A percentile compares a stretch with the other conserved stretches of the same genome.
Evolutionary conservation across 2,113 vertebrate species (phyloP).

Genomic region (Larimichthys polyactis): DNA sequence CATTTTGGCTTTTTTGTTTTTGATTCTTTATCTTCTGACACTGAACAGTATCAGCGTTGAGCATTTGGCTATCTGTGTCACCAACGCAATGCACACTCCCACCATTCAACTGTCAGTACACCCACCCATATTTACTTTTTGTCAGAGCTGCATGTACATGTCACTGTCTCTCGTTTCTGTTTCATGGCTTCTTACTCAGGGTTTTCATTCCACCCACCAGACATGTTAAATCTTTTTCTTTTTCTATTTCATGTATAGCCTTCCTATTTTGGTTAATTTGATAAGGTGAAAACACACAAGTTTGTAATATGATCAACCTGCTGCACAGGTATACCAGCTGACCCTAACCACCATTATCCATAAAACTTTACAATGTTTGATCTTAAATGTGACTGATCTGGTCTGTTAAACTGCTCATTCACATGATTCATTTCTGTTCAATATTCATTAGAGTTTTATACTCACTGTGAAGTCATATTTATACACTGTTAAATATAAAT

Average conservation of each 20-base stretch:
- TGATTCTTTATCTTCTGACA: background rate
- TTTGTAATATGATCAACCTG: background rate
- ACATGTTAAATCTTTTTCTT: background rate
- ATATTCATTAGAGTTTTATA: background rate
- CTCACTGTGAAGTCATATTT: too few relatives aligned
- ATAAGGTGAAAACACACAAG: background rate
- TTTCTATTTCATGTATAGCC: background rate
- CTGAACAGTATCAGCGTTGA: background rate
- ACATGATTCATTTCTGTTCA: background rate
- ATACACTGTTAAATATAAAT: too few relatives aligned
- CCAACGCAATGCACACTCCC: constrained; percentile 1
- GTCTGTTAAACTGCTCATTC: background rate
- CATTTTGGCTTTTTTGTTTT: background rate
- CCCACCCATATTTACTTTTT: constrained; percentile 27
- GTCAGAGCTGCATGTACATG: background rate
- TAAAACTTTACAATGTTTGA: background rate
- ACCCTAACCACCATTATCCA: background rate
- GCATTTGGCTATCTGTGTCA: constrained; percentile 35
- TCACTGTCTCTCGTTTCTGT: background rate
- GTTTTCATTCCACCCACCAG: background rate
- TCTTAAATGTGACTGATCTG: background rate
- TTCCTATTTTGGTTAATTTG: background rate
- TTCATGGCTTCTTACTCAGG: background rate
- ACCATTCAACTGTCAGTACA: constrained; percentile 37
- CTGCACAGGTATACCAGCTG: background rate